Base-by-base conservation (phyloP, 2,797 vertebrate species). In the Gorsachius magnificus region DNA sequence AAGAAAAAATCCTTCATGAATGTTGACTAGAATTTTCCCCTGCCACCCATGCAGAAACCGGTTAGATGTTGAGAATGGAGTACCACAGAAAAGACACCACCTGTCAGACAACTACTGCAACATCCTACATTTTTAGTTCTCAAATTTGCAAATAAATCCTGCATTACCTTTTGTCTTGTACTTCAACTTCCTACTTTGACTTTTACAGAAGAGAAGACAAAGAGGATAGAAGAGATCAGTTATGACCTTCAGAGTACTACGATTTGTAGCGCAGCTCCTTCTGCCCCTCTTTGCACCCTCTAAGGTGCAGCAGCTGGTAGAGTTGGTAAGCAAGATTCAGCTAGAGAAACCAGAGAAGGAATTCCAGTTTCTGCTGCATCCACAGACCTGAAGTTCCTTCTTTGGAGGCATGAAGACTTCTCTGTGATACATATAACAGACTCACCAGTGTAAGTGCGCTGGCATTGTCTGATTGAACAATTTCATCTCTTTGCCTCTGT, bases 371-470 rank as follows among this genome's bases (percentile, higher is more conserved):
- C 58, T 4, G 18, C 24, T 79, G 16, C 19, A 63, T 15, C 29
- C 50, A 17, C 11, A 71, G 58, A n/a, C 17, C 35, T 61, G 15
- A 71, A 68, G 45, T 28, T 41, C 57, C 63, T 79, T 48, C 50
- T 45, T 33, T 29, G 46, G 22, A 50, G 21, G 36, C 29, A 25
- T 26, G 6, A 69, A 58, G 41, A 31, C 48, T 68, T 81, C 20
- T 12, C 22, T 16, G 6, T 28, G 29, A 16, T 60, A 46, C 0
- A 0, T 26, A 10, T 3, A 41, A 3, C 41, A 86, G 26, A 35
- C 41, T 76, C 31, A 66, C 14, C 21, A 56, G 9, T 28, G 15
- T 14, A 51, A 45, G 21, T 8, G 26, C 1, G 3, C 64, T 81
- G 46, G 43, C 12, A 31, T 11, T 48, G 5, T 43, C 64, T 50